These are phyloP conservation scores for Microplitis demolitor DNA, from an alignment of 1,140 invertebrate genomes.

Conservation along the genomic window DNA sequence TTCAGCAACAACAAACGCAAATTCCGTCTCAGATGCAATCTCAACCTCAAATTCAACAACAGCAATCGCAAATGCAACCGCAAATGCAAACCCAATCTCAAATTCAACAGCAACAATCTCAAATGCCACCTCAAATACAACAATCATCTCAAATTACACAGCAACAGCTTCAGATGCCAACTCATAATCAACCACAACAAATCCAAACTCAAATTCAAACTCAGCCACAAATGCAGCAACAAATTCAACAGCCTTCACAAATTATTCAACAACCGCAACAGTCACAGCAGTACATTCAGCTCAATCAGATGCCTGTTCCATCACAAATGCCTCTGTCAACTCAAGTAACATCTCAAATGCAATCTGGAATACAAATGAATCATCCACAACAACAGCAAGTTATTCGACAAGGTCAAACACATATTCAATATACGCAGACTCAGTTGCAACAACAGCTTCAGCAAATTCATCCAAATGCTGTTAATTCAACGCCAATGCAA, in stretches of 20 bases:
- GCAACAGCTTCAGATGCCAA: constrained; percentile 46
- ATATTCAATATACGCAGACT: constrained; percentile 43
- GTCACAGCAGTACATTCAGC: constrained; percentile 34
- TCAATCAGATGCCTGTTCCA: constrained; percentile 54
- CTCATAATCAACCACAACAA: constrained; percentile 35
- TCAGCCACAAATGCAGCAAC: constrained; percentile 38
- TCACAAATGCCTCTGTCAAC: constrained; percentile 57
- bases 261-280: constrained; percentile 38
- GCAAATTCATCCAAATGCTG: constrained; percentile 50
- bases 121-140: constrained; percentile 56
- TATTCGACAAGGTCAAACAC: constrained; percentile 37
- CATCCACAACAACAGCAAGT: constrained; percentile 39
- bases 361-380: constrained; percentile 41
- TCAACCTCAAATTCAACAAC: constrained; percentile 31
- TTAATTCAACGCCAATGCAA: constrained; percentile 46
- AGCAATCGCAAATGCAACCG: constrained; percentile 32
- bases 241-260: constrained; percentile 37
- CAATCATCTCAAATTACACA: constrained; percentile 51
- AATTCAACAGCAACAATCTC: constrained; percentile 47
- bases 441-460: constrained; percentile 49
- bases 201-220: constrained; percentile 33
- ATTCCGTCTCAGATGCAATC: constrained; percentile 49
- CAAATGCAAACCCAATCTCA: constrained; percentile 48
- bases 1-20: constrained; percentile 40
- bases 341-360: constrained; percentile 48